Evolutionary conservation across 2,113 vertebrate genomes (phyloP).

Genomic region (Axis porcinus): DNA sequence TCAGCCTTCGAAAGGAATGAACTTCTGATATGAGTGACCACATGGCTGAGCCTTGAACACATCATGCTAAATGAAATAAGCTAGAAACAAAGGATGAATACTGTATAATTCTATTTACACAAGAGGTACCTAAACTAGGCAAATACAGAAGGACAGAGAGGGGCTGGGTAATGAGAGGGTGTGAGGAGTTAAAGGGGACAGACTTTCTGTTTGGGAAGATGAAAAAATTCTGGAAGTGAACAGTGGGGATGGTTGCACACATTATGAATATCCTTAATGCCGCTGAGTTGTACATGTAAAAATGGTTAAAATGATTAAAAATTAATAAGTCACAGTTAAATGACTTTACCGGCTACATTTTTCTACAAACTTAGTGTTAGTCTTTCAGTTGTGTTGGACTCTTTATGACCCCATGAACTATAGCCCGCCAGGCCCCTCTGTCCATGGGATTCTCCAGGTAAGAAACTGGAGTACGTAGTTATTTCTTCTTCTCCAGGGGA

Average conservation of each 20-base stretch:
- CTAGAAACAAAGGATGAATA: not conserved
- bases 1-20: not conserved
- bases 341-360: not conserved
- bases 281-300: not conserved
- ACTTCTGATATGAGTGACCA: not conserved
- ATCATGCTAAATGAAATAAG: not conserved
- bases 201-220: not conserved
- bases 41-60: not conserved
- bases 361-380: not conserved
- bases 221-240: not conserved
- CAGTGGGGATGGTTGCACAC: not conserved
- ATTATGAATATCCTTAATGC: not conserved
- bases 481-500: not conserved
- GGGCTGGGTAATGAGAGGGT: not conserved
- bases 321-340: not conserved
- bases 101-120: not conserved
- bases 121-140: not conserved
- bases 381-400: not conserved
- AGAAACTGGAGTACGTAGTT: not conserved
- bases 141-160: not conserved
- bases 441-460: not conserved
- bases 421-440: not conserved
- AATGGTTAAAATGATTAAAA: not conserved
- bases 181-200: not conserved
- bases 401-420: not conserved